These are phyloP conservation scores for Hippocampus guttulatus DNA, from an alignment of 2,113 vertebrate genomes.

Conservation along the genomic window DNA sequence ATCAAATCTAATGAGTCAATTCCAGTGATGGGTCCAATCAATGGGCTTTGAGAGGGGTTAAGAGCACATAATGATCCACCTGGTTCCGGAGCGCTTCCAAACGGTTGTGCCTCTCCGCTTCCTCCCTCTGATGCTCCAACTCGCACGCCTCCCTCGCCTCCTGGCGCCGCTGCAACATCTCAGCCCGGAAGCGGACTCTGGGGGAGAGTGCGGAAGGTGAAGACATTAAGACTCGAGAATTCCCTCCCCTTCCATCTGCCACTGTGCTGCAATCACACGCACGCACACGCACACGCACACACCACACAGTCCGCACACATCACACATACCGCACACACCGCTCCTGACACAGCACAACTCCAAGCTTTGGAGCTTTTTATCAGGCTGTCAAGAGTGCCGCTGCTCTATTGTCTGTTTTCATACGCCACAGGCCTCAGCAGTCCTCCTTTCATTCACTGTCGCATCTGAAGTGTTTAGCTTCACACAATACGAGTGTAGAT, in stretches of 20 bases:
- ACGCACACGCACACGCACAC: background rate
- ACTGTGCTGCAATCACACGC: slow-evolving; percentile 22
- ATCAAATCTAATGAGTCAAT: slow-evolving; percentile 9
- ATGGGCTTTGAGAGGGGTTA: slow-evolving; percentile 9
- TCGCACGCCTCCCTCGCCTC: slow-evolving; percentile 66
- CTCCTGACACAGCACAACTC: slow-evolving; percentile 42
- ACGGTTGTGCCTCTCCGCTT: slow-evolving; percentile 64
- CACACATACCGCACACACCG: slow-evolving; percentile 11
- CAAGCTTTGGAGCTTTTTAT: slow-evolving; percentile 35
- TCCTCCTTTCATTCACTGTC: slow-evolving; percentile 18
- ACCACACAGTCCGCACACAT: too few species aligned
- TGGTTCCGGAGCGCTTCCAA: slow-evolving; percentile 80
- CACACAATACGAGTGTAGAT: slow-evolving; percentile 10
- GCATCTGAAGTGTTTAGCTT: slow-evolving; percentile 20
- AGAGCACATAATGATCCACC: slow-evolving; percentile 68
- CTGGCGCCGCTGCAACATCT: slow-evolving; percentile 60
- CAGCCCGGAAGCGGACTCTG: slow-evolving; percentile 81
- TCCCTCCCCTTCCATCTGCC: slow-evolving; percentile 29
- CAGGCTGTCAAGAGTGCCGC: slow-evolving; percentile 27
- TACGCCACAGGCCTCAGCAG: slow-evolving; percentile 16
- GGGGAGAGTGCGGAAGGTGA: slow-evolving; percentile 26
- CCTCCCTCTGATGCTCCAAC: slow-evolving; percentile 62
- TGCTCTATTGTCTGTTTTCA: slow-evolving; percentile 40
- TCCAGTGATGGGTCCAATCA: slow-evolving; percentile 26
- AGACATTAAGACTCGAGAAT: slow-evolving; percentile 31